Conservation (phyloP, 1,140 invertebrate genomes). For the Conopomorpha cramerella region DNA sequence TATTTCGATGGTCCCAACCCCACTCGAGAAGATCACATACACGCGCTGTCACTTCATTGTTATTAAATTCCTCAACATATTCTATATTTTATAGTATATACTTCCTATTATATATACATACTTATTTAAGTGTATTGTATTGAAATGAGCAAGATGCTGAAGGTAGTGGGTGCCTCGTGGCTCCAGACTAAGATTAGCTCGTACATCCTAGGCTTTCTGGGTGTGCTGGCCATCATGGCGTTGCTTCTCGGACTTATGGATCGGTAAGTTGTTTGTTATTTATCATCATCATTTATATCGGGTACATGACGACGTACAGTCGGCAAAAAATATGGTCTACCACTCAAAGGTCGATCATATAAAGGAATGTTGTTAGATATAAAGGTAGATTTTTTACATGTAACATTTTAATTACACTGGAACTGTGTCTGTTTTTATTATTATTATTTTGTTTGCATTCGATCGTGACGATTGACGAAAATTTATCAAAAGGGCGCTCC, state of each 20-base stretch:
- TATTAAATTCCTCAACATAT: conserved; percentile 58
- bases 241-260: conserved; percentile 70
- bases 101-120: too few relatives aligned
- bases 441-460: too few relatives aligned
- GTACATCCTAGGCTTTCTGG: conserved; percentile 69
- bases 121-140: too few relatives aligned
- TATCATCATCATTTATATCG: conserved; percentile 1
- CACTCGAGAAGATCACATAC: conserved; percentile 46
- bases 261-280: conserved; percentile 38
- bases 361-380: too few relatives aligned
- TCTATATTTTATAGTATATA: conserved; percentile 53
- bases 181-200: conserved; percentile 74
- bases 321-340: too few relatives aligned
- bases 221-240: conserved; percentile 68
- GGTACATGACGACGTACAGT: not conserved
- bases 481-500: too few relatives aligned
- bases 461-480: too few relatives aligned
- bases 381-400: too few relatives aligned
- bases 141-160: conserved; percentile 65
- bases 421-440: too few relatives aligned
- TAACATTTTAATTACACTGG: too few relatives aligned
- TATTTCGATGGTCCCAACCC: conserved; percentile 47
- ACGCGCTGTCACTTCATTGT: conserved; percentile 58
- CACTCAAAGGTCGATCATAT: too few relatives aligned
- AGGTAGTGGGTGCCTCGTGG: conserved; percentile 80